Percentiles rank a stretch among this genome's conserved stretches.
Conservation (phyloP, 2,888 invertebrate species). For the Thera obeliscata region DNA sequence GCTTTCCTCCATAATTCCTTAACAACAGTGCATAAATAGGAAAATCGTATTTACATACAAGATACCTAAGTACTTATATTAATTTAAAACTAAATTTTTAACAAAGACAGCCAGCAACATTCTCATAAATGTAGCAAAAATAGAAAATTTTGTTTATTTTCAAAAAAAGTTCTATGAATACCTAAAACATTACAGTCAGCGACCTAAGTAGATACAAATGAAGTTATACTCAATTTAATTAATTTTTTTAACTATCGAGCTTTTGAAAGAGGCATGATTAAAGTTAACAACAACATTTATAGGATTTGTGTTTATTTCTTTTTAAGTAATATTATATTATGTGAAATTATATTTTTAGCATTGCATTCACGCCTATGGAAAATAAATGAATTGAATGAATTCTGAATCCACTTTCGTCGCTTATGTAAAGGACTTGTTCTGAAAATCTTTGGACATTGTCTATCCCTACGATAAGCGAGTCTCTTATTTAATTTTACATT, state of each 20-base stretch:
- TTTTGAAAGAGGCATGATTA: too few relatives aligned
- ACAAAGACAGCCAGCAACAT: slow-evolving; percentile 52
- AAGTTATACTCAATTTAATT: too few relatives aligned
- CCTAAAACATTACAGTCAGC: too few relatives aligned
- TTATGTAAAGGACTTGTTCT: not conserved
- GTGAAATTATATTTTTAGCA: too few relatives aligned
- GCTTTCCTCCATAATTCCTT: slow-evolving; percentile 60
- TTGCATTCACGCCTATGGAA: too few relatives aligned
- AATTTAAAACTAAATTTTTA: slow-evolving; percentile 34
- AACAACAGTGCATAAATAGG: slow-evolving; percentile 80
- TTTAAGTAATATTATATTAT: too few relatives aligned
- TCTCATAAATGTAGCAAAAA: slow-evolving; percentile 20
- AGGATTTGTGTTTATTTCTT: too few relatives aligned
- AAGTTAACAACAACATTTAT: too few relatives aligned
- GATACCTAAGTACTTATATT: slow-evolving; percentile 37
- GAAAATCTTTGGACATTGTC: not conserved
- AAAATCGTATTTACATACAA: slow-evolving; percentile 73
- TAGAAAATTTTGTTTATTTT: slow-evolving; percentile 10
- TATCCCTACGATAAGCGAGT: not conserved
- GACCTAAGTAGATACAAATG: too few relatives aligned
- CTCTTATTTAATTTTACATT: not conserved
- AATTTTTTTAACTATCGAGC: too few relatives aligned
- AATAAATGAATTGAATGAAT: too few relatives aligned
- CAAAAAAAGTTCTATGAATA: not conserved
- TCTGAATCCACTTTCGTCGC: too few relatives aligned